Conservation (phyloP, 2,113 vertebrate species). For the Melanerpes formicivorus region DNA sequence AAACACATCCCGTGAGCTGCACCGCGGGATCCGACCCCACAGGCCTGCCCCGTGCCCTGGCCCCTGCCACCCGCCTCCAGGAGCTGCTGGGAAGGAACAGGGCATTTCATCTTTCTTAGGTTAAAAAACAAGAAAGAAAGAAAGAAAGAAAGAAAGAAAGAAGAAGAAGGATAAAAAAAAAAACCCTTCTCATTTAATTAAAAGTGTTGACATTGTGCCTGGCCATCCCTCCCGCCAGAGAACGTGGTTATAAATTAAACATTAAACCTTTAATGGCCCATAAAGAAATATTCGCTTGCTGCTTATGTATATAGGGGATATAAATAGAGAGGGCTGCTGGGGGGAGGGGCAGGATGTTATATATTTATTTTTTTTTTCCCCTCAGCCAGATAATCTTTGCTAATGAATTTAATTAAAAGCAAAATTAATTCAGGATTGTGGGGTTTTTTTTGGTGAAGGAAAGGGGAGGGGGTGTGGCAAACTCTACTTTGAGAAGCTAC, state of each 20-base stretch:
- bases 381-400: constrained; percentile 74
- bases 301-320: constrained; percentile 67
- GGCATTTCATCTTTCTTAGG: background rate
- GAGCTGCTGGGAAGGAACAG: background rate
- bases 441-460: constrained; percentile 25
- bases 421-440: constrained; percentile 55
- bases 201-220: constrained; percentile 81
- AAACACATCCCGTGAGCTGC: background rate
- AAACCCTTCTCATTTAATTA: constrained; percentile 75
- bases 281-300: constrained; percentile 77
- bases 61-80: background rate
- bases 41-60: background rate
- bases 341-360: constrained; percentile 58
- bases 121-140: background rate
- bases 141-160: too few relatives aligned
- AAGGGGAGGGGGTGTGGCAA: background rate
- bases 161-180: background rate
- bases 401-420: constrained; percentile 79
- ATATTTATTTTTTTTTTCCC: constrained; percentile 9
- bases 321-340: constrained; percentile 67
- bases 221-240: constrained; percentile 73
- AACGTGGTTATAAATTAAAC: constrained; percentile 80
- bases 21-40: too few relatives aligned
- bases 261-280: constrained; percentile 81
- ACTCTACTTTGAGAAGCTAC: background rate